Evolutionary conservation across 2,113 vertebrate genomes (phyloP).

Genomic region (Rafetus swinhoei): DNA sequence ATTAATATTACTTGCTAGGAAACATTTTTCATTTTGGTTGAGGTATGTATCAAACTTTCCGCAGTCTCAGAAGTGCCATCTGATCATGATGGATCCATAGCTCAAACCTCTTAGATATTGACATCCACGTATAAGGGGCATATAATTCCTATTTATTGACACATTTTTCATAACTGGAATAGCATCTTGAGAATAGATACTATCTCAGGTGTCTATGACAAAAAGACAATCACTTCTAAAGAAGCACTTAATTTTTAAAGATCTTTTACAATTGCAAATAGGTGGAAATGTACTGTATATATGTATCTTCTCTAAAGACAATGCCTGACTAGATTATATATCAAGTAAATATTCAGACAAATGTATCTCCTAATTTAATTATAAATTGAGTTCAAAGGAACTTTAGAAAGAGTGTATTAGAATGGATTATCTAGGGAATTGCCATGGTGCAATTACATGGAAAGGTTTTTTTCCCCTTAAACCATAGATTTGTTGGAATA

Average conservation of each 20-base stretch:
- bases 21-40: background rate
- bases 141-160: background rate
- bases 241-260: background rate
- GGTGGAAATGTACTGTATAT: background rate
- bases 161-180: slow-evolving; percentile 26
- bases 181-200: background rate
- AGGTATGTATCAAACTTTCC: background rate
- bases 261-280: background rate
- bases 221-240: background rate
- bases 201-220: background rate
- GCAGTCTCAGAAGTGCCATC: slow-evolving; percentile 1
- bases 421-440: background rate
- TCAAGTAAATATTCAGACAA: background rate
- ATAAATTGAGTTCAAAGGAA: background rate
- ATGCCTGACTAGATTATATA: background rate
- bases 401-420: background rate
- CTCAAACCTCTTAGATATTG: background rate
- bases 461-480: background rate
- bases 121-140: slow-evolving; percentile 2
- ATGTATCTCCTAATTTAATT: background rate
- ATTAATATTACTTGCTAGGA: slow-evolving; percentile 24
- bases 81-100: background rate
- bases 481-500: background rate
- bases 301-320: background rate
- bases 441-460: background rate